Conservation (phyloP, 2,113 vertebrate genomes). For the Vidua macroura region DNA sequence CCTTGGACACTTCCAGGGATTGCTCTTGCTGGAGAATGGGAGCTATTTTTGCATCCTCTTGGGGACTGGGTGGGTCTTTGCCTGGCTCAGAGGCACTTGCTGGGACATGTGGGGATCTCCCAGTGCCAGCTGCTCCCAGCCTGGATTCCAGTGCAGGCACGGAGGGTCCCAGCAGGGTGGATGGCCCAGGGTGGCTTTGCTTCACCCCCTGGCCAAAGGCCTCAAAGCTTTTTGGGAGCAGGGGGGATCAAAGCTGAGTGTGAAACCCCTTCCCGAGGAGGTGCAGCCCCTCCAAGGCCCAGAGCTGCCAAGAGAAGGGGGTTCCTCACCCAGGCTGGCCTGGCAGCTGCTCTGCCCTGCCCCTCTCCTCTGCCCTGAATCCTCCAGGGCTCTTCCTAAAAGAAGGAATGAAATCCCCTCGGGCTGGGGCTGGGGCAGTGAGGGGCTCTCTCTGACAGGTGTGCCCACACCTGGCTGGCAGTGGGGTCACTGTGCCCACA, state of each 20-base stretch:
- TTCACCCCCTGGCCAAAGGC: background rate
- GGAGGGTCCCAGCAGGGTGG: background rate
- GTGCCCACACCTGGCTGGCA: background rate
- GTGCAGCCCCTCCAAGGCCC: background rate
- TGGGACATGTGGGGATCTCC: conserved; percentile 24
- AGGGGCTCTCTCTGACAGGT: too few relatives aligned
- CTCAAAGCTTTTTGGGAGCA: background rate
- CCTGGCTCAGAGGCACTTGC: background rate
- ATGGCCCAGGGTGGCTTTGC: background rate
- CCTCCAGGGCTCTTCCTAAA: too few relatives aligned
- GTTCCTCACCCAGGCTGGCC: background rate
- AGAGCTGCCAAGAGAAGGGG: background rate
- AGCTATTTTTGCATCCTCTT: background rate
- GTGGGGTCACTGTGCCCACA: background rate
- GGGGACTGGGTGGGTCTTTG: background rate
- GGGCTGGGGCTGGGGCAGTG: fast-evolving
- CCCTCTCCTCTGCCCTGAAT: background rate
- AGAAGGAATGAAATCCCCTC: background rate
- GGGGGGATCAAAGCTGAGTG: background rate
- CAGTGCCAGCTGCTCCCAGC: conserved; percentile 20
- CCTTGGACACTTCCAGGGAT: background rate
- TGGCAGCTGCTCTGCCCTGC: background rate
- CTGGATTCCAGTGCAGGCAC: background rate
- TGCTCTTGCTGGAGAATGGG: background rate
- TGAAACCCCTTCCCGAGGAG: background rate